Conservation (phyloP, 2,797 vertebrate species). For the Alcedo atthis region DNA sequence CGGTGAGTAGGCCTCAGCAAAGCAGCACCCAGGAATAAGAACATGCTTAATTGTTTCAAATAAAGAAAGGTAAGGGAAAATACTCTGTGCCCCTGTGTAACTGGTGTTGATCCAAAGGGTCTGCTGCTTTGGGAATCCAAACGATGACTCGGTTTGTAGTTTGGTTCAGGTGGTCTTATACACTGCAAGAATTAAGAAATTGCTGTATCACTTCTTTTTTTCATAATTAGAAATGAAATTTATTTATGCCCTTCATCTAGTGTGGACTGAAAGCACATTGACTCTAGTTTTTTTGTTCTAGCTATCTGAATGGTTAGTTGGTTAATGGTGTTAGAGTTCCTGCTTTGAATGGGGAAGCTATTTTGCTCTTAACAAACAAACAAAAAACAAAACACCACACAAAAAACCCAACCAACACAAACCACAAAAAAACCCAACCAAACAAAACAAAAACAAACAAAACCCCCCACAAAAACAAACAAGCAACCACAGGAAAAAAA, state of each 20-base stretch:
- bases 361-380: neutral
- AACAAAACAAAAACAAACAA: no score
- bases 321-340: neutral
- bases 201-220: neutral
- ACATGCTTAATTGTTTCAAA: neutral
- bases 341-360: neutral
- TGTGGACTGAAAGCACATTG: neutral
- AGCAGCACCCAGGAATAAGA: neutral
- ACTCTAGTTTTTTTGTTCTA: neutral
- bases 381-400: no score
- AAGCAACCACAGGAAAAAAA: no score
- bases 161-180: neutral
- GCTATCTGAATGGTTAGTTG: neutral
- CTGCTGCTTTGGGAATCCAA: neutral
- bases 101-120: neutral
- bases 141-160: neutral
- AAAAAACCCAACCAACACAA: no score
- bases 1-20: constrained; percentile 83
- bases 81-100: neutral
- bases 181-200: neutral
- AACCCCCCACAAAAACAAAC: no score
- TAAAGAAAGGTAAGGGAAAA: neutral
- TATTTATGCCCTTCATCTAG: neutral
- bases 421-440: no score
- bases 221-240: neutral